Percentiles rank a stretch among this genome's conserved stretches.
phyloP scores from a whole-genome alignment of 2,113 vertebrate species.

The Forbesichthys papilliferus region DNA sequence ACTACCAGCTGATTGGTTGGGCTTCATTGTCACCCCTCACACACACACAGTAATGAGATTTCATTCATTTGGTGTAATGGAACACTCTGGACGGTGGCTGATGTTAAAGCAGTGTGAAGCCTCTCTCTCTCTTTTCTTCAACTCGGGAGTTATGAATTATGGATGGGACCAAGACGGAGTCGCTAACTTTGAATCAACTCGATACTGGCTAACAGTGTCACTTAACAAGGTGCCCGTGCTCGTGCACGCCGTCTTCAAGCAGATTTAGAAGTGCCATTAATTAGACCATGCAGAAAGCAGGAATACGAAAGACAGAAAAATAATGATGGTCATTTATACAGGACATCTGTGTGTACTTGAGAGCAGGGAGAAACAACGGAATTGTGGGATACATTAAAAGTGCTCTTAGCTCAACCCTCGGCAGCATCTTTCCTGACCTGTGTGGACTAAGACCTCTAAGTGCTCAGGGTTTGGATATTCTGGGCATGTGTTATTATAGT shows the following conservation, averaged over 20 bases:
- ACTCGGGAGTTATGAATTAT: constrained; percentile 53
- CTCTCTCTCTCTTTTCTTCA: constrained; percentile 21
- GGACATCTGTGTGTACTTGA: constrained; percentile 19
- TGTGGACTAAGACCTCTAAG: too few species aligned
- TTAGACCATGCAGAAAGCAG: background rate
- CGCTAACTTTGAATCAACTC: constrained; percentile 60
- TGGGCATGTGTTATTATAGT: too few species aligned
- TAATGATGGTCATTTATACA: constrained; percentile 10
- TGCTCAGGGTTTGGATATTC: too few species aligned
- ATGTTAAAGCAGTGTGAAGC: constrained; percentile 44
- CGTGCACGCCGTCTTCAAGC: constrained; percentile 2
- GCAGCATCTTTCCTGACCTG: too few species aligned
- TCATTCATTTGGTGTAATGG: constrained; percentile 56
- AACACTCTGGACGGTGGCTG: constrained; percentile 45
- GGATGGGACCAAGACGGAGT: constrained; percentile 45
- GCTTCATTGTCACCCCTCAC: background rate
- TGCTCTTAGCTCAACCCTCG: too few species aligned
- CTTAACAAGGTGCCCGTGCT: background rate
- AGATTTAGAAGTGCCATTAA: background rate
- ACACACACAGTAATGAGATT: constrained; percentile 48
- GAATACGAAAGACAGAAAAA: background rate
- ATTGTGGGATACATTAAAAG: background rate
- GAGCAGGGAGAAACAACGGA: background rate
- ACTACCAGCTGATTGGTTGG: background rate
- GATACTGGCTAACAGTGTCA: background rate